Conservation (phyloP, 2,113 vertebrate species). For the Centropus unirufus region DNA sequence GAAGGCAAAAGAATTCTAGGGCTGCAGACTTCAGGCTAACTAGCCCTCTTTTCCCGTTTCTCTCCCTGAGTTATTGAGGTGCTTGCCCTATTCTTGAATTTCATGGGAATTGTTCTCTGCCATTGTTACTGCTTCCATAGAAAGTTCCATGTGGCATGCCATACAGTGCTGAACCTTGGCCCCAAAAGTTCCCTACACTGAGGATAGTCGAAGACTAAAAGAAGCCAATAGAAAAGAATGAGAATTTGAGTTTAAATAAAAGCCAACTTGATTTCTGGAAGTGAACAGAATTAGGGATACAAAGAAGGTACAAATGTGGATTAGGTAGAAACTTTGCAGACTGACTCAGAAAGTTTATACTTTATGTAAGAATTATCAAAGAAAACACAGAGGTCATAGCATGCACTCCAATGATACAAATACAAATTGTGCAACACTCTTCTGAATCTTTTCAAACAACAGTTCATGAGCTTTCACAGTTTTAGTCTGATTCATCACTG, state of each 20-base stretch:
- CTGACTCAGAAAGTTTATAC: background rate
- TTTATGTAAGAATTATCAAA: background rate
- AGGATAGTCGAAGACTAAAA: background rate
- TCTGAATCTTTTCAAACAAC: background rate
- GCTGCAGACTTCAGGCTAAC: background rate
- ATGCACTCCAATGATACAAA: background rate
- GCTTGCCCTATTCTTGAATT: background rate
- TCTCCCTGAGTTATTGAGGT: background rate
- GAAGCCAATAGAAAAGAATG: background rate
- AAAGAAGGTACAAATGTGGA: background rate
- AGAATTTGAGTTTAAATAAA: background rate
- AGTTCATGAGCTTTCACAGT: background rate
- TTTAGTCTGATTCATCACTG: background rate
- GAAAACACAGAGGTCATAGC: background rate
- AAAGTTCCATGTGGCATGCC: background rate
- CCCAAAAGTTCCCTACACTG: rapidly evolving
- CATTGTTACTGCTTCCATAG: background rate
- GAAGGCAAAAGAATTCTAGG: background rate
- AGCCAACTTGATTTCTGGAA: background rate
- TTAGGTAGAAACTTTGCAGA: background rate
- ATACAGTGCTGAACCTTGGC: rapidly evolving
- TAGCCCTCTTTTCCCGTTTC: background rate
- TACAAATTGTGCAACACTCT: background rate
- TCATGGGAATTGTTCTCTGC: background rate
- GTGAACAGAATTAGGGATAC: background rate